These are phyloP conservation scores for Choloepus hoffmanni DNA, from an alignment of 2,113 vertebrate genomes.

Conservation along the genomic window DNA sequence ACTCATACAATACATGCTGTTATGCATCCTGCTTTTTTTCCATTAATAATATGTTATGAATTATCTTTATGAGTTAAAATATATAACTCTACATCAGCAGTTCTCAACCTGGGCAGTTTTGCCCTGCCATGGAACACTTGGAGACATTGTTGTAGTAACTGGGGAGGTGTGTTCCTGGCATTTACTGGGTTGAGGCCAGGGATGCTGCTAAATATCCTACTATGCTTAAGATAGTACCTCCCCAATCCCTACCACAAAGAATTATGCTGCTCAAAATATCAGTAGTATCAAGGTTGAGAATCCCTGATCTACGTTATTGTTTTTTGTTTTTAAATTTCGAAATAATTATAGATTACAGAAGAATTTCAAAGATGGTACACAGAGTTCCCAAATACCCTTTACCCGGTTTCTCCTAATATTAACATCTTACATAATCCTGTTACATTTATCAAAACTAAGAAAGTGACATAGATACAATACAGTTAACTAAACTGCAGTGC, in stretches of 20 bases:
- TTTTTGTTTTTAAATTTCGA: constrained; percentile 28
- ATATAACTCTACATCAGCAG: background rate
- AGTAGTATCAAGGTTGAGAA: background rate
- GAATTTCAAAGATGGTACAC: background rate
- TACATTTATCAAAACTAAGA: constrained; percentile 4
- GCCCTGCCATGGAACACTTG: background rate
- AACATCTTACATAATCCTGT: background rate
- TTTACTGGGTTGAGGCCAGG: background rate
- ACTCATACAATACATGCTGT: background rate
- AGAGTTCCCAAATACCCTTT: background rate
- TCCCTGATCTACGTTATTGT: background rate
- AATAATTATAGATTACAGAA: background rate
- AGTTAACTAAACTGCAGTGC: background rate
- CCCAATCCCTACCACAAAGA: background rate
- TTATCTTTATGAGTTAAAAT: background rate
- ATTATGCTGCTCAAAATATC: background rate
- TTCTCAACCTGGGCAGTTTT: background rate
- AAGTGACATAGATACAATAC: background rate
- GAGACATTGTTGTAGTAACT: constrained; percentile 36
- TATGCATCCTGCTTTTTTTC: background rate
- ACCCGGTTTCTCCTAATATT: background rate
- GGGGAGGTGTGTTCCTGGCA: background rate
- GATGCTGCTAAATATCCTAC: background rate
- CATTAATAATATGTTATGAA: background rate
- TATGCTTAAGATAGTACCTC: background rate